Evolutionary conservation across 2,797 vertebrate species (phyloP).

Genomic region (Apogon talboti): DNA sequence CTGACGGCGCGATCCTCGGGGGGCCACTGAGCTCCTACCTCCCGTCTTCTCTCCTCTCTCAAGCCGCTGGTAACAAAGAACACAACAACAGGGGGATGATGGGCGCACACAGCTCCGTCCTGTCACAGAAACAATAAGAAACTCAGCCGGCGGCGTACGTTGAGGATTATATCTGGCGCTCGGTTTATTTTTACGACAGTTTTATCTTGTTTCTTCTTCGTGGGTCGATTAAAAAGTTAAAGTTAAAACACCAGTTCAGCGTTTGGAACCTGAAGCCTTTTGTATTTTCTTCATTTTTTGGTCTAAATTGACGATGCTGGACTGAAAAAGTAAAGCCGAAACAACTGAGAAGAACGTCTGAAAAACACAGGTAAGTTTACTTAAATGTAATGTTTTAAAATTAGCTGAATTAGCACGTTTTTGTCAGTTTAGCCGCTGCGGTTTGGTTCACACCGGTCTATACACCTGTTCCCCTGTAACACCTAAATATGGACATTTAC

Average conservation of each 20-base stretch:
- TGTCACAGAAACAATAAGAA: conserved; percentile 39
- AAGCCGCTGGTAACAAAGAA: conserved; percentile 75
- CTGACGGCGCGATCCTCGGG: not conserved
- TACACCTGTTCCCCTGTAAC: conserved; percentile 57
- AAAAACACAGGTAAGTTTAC: conserved; percentile 57
- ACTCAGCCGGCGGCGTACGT: not conserved
- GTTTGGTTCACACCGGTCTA: conserved; percentile 5
- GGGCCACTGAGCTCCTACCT: conserved; percentile 20
- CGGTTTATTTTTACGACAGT: not conserved
- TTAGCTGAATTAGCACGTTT: not conserved
- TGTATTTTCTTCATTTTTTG: not conserved
- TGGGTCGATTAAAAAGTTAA: conserved; percentile 17
- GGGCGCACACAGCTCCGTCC: conserved; percentile 38
- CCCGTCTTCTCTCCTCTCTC: conserved; percentile 24
- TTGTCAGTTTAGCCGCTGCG: not conserved
- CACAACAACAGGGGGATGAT: conserved; percentile 63
- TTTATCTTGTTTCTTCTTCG: not conserved
- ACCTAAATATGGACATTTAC: too few relatives aligned
- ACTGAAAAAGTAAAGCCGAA: conserved; percentile 31
- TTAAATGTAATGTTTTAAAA: not conserved
- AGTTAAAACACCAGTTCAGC: conserved; percentile 4
- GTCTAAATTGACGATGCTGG: conserved; percentile 27
- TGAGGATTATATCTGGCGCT: not conserved
- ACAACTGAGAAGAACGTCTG: conserved; percentile 25
- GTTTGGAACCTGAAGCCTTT: conserved; percentile 20